These are phyloP conservation scores for Hyposoter didymator DNA, from an alignment of 2,888 invertebrate genomes.

Conservation along the genomic window DNA sequence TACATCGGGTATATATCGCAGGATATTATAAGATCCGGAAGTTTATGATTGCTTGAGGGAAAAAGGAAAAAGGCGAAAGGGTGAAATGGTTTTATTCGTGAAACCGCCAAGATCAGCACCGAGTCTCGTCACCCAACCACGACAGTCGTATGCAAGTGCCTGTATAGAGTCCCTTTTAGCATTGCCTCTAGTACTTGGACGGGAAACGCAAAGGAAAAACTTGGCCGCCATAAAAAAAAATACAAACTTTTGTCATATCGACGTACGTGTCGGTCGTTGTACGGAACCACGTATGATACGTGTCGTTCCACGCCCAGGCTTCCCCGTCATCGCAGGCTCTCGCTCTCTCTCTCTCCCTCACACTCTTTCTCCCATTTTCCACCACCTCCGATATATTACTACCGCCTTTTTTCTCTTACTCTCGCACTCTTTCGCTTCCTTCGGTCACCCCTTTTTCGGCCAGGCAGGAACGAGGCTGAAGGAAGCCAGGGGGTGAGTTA, in stretches of 20 bases:
- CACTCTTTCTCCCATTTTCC: conserved; percentile 51
- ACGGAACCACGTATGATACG: conserved; percentile 79
- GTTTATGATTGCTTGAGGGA: conserved; percentile 45
- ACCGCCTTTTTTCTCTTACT: conserved; percentile 29
- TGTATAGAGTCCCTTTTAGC: not conserved
- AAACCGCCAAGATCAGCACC: conserved; percentile 9
- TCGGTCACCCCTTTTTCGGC: conserved; percentile 65
- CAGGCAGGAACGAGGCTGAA: not conserved
- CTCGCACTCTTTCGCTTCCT: conserved; percentile 47
- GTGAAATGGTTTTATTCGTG: conserved; percentile 42
- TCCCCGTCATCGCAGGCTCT: conserved; percentile 32
- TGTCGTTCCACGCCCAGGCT: conserved; percentile 78
- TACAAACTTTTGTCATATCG: conserved; percentile 76
- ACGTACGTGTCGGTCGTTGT: conserved; percentile 78
- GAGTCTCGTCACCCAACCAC: not conserved
- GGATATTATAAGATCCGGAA: conserved; percentile 30
- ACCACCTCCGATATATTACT: conserved; percentile 42
- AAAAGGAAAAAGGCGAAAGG: conserved; percentile 31
- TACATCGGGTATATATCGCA: conserved; percentile 12
- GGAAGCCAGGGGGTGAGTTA: conserved; percentile 28
- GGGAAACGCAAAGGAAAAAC: conserved; percentile 73
- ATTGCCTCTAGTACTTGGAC: conserved; percentile 9
- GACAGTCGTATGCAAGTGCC: not conserved
- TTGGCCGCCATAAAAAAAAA: conserved; percentile 72
- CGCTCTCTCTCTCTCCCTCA: conserved; percentile 70